phyloP scores from a whole-genome alignment of 2,888 invertebrate species.

The Cremastinae sp. region DNA sequence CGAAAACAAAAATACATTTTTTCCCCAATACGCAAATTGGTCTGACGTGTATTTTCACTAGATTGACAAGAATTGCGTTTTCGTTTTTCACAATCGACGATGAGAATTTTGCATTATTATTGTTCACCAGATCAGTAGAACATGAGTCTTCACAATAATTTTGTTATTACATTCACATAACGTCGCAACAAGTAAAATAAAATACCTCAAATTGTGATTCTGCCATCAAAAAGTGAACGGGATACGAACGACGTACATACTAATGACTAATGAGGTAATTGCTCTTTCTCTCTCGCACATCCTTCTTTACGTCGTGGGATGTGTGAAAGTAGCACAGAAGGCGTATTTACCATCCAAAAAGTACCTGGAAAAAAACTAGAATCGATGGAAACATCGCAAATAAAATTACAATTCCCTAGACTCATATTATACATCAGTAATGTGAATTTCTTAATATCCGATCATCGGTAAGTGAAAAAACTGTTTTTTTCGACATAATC shows the following conservation, averaged over 20 bases:
- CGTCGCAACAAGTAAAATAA: conserved; percentile 78
- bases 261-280: conserved; percentile 56
- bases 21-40: conserved; percentile 46
- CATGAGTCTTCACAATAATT: conserved; percentile 34
- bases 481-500: too few relatives aligned
- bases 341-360: conserved; percentile 32
- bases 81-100: conserved; percentile 17
- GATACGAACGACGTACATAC: conserved; percentile 49
- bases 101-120: conserved; percentile 9
- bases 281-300: conserved; percentile 37
- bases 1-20: conserved; percentile 26
- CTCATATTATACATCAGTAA: too few relatives aligned
- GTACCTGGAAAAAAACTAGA: conserved; percentile 12
- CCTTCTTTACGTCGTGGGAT: conserved; percentile 42
- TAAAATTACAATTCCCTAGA: conserved; percentile 10
- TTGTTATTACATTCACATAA: conserved; percentile 77
- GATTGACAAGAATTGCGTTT: conserved; percentile 43
- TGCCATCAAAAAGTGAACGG: conserved; percentile 69
- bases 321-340: conserved; percentile 39
- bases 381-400: too few relatives aligned
- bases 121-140: conserved; percentile 11
- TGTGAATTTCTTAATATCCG: too few relatives aligned
- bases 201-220: conserved; percentile 74
- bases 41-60: conserved; percentile 59
- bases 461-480: too few relatives aligned